A percentile compares a stretch with the other conserved stretches of the same genome.
phyloP scores from a whole-genome alignment of 2,888 invertebrate species.

The Phoronis australis region DNA sequence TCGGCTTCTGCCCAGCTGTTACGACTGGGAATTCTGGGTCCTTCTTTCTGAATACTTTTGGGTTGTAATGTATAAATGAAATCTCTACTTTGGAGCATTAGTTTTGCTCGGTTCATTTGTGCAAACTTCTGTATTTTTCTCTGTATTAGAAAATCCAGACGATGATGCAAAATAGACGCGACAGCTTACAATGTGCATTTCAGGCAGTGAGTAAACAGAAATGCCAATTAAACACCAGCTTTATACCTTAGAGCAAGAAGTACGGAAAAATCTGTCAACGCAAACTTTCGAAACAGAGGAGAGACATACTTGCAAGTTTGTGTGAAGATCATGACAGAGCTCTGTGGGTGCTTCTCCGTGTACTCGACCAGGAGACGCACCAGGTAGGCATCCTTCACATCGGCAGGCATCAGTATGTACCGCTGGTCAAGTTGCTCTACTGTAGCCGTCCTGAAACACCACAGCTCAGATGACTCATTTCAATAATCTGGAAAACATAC shows the following conservation, averaged over 20 bases:
- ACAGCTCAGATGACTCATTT: too few relatives aligned
- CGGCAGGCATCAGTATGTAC: slow-evolving; percentile 84
- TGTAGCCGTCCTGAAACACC: slow-evolving; percentile 62
- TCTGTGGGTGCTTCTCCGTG: slow-evolving; percentile 65
- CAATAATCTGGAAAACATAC: too few relatives aligned
- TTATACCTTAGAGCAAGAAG: background rate
- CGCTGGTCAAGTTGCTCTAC: slow-evolving; percentile 85
- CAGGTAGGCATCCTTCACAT: slow-evolving; percentile 87
- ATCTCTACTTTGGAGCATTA: too few relatives aligned
- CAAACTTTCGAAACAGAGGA: background rate
- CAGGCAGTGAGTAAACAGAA: slow-evolving; percentile 6
- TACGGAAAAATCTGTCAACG: background rate
- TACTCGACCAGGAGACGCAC: slow-evolving; percentile 61
- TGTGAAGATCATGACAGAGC: slow-evolving; percentile 89
- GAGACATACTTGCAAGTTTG: slow-evolving; percentile 81
- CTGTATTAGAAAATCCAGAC: too few relatives aligned
- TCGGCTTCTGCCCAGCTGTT: too few relatives aligned
- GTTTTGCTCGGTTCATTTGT: too few relatives aligned
- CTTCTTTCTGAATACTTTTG: too few relatives aligned
- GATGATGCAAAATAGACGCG: too few relatives aligned
- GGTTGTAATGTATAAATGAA: too few relatives aligned
- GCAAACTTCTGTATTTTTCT: too few relatives aligned
- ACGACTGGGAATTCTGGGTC: too few relatives aligned
- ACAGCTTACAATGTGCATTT: too few relatives aligned
- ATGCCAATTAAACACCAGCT: background rate